These are phyloP conservation scores for Campoplex nolae DNA, from an alignment of 2,888 invertebrate species.

Conservation along the genomic window DNA sequence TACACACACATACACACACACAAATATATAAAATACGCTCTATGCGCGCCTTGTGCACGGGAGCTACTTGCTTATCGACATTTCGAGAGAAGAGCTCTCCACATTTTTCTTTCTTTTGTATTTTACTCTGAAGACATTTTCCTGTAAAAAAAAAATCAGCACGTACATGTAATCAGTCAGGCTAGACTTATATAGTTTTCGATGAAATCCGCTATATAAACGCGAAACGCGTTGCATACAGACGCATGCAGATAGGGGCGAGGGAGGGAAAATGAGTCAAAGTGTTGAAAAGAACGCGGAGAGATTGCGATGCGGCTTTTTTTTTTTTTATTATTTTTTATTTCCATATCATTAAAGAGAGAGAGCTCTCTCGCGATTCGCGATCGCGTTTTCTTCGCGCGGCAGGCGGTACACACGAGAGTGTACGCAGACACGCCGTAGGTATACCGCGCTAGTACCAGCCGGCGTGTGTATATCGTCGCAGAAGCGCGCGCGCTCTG, in stretches of 20 bases:
- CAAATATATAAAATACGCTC: slow-evolving; percentile 11
- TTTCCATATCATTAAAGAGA: slow-evolving; percentile 16
- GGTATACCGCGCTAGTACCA: neutral
- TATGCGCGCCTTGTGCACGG: slow-evolving; percentile 36
- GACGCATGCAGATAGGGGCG: neutral
- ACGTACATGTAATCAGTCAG: neutral
- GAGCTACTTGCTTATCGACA: slow-evolving; percentile 61
- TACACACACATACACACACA: neutral
- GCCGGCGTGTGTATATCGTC: slow-evolving; percentile 37
- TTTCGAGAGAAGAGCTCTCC: slow-evolving; percentile 51
- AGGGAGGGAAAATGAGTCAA: neutral
- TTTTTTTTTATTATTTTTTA: slow-evolving; percentile 27
- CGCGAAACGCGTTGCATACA: neutral
- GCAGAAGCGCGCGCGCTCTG: slow-evolving; percentile 61
- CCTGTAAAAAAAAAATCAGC: neutral
- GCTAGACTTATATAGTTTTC: neutral
- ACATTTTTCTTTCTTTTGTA: slow-evolving; percentile 15
- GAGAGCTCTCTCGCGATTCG: slow-evolving; percentile 5
- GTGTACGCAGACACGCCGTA: neutral
- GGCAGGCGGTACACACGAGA: slow-evolving; percentile 25
- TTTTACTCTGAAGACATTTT: neutral
- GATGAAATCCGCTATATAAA: neutral
- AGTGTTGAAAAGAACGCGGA: slow-evolving; percentile 6
- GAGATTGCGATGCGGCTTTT: slow-evolving; percentile 17
- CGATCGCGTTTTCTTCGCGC: slow-evolving; percentile 56